Conservation (phyloP, 2,113 vertebrate genomes). For the Poecilia latipinna region DNA sequence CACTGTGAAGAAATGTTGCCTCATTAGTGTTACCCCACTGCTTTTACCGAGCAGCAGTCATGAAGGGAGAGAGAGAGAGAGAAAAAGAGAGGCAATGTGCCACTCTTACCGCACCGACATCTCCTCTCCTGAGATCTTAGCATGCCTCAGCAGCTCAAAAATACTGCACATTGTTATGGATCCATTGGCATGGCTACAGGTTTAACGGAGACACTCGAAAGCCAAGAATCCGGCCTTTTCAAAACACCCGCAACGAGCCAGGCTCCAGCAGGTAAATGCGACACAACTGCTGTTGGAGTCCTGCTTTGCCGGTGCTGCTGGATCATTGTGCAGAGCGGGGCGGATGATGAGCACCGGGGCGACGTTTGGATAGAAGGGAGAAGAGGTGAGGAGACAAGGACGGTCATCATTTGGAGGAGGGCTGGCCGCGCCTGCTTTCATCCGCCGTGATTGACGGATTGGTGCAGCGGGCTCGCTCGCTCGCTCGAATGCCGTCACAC, state of each 20-base stretch:
- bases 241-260: constrained; percentile 29
- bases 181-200: constrained; percentile 36
- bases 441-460: constrained; percentile 81
- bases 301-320: neutral
- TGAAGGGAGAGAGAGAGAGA: constrained; percentile 20
- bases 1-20: constrained; percentile 66
- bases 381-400: constrained; percentile 65
- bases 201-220: constrained; percentile 42
- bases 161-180: constrained; percentile 48
- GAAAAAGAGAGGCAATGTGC: constrained; percentile 32
- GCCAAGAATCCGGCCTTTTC: constrained; percentile 33
- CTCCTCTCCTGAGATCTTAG: constrained; percentile 55
- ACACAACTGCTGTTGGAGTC: constrained; percentile 21
- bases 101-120: constrained; percentile 48
- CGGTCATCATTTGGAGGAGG: constrained; percentile 66
- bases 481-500: constrained; percentile 78
- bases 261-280: constrained; percentile 40
- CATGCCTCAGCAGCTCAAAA: constrained; percentile 49
- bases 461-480: constrained; percentile 78
- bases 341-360: constrained; percentile 10
- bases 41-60: constrained; percentile 57
- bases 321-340: constrained; percentile 14
- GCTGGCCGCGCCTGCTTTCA: constrained; percentile 59
- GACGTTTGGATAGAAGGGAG: constrained; percentile 49
- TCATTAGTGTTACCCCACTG: constrained; percentile 76